Evolutionary conservation across 2,888 invertebrate species (phyloP).

Genomic region (Trilocha varians): DNA sequence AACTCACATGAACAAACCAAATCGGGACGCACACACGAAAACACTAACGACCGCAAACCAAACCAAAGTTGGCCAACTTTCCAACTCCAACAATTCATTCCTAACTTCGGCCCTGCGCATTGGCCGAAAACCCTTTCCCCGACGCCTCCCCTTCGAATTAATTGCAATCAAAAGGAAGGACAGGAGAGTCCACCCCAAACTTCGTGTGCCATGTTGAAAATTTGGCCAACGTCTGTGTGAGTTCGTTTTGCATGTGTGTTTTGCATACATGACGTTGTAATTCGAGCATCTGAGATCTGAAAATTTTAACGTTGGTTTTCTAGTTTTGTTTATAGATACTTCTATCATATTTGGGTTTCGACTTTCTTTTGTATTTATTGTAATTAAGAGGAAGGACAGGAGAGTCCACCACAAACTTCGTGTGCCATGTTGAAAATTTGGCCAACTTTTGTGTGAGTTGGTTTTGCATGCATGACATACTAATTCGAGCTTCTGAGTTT

Average conservation of each 20-base stretch:
- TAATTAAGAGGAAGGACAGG: conserved; percentile 73
- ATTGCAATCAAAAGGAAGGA: conserved; percentile 74
- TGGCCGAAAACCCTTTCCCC: conserved; percentile 53
- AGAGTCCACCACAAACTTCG: conserved; percentile 69
- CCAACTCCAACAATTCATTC: conserved; percentile 46
- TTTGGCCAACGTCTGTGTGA: conserved; percentile 35
- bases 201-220: conserved; percentile 66
- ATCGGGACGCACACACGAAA: conserved; percentile 19
- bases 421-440: conserved; percentile 66
- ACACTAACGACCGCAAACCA: conserved; percentile 42
- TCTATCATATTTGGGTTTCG: no score
- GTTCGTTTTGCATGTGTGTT: conserved; percentile 32
- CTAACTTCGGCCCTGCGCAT: conserved; percentile 62
- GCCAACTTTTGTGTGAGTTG: conserved; percentile 32
- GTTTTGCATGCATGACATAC: conserved; percentile 27
- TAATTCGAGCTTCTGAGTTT: no score
- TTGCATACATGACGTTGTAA: conserved; percentile 19
- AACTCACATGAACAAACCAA: conserved; percentile 16
- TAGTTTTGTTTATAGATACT: no score
- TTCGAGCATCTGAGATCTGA: no score
- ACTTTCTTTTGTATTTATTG: conserved; percentile 75
- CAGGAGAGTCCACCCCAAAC: conserved; percentile 70
- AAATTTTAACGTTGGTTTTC: no score
- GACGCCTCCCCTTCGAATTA: conserved; percentile 54
- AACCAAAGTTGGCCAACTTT: conserved; percentile 42